These are phyloP conservation scores for Spodoptera picta DNA, from an alignment of 2,888 invertebrate genomes.

Conservation along the genomic window DNA sequence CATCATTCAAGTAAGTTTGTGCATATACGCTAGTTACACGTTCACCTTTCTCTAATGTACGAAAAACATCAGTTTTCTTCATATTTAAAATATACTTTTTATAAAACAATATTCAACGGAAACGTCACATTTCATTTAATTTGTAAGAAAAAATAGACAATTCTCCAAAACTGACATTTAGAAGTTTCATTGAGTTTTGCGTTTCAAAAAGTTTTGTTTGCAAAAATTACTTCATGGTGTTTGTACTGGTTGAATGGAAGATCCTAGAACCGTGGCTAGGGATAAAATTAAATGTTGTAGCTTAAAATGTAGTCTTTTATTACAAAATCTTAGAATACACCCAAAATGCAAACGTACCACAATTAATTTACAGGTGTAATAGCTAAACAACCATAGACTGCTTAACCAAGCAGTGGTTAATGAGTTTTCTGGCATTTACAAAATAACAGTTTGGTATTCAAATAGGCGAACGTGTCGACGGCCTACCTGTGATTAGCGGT, in stretches of 20 bases:
- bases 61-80: slow-evolving; percentile 64
- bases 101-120: slow-evolving; percentile 13
- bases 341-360: too few relatives aligned
- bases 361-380: slow-evolving; percentile 15
- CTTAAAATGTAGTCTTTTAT: background rate
- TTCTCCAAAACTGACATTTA: too few relatives aligned
- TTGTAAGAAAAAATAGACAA: too few relatives aligned
- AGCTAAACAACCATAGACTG: slow-evolving; percentile 29
- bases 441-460: slow-evolving; percentile 77
- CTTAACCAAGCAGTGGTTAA: slow-evolving; percentile 58
- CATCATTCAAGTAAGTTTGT: slow-evolving; percentile 75
- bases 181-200: too few relatives aligned
- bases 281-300: too few relatives aligned
- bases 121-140: slow-evolving; percentile 32
- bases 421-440: slow-evolving; percentile 70
- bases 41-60: slow-evolving; percentile 62
- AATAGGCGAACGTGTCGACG: slow-evolving; percentile 79
- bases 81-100: slow-evolving; percentile 47
- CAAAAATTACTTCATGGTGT: too few relatives aligned
- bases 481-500: slow-evolving; percentile 85
- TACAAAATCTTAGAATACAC: background rate
- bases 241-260: too few relatives aligned
- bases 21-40: slow-evolving; percentile 76
- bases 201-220: too few relatives aligned
- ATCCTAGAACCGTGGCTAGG: too few relatives aligned